Conservation (phyloP, 2,888 invertebrate genomes). For the Yponomeuta evonymella region DNA sequence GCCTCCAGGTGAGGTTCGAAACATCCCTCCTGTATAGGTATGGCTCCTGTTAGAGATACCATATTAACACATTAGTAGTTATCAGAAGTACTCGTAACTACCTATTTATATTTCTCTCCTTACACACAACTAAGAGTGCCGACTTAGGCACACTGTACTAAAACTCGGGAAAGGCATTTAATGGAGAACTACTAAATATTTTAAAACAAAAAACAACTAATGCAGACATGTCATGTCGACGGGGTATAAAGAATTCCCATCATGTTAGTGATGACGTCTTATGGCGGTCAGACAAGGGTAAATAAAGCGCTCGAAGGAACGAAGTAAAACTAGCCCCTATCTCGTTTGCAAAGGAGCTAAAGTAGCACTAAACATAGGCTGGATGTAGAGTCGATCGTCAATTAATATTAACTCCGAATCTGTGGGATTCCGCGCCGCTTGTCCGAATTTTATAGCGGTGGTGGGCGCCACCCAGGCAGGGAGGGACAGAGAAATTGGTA, state of each 20-base stretch:
- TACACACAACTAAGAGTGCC: too few species aligned
- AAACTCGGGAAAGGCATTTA: not conserved
- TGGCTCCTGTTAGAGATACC: too few species aligned
- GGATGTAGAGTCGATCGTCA: conserved; percentile 68
- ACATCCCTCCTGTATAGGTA: too few species aligned
- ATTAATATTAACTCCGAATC: conserved; percentile 75
- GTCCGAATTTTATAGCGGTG: conserved; percentile 75
- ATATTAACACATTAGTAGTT: too few species aligned
- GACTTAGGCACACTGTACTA: too few species aligned
- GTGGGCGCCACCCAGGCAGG: conserved; percentile 58
- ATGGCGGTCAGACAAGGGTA: not conserved
- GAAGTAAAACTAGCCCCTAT: not conserved
- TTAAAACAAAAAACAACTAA: not conserved
- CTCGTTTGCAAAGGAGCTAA: not conserved
- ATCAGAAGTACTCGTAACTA: too few species aligned
- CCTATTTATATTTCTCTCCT: too few species aligned
- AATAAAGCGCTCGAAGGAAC: not conserved
- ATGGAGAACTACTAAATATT: not conserved
- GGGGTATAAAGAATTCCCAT: not conserved
- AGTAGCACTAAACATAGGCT: conserved; percentile 31
- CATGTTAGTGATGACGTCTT: conserved; percentile 1
- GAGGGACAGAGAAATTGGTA: conserved; percentile 26
- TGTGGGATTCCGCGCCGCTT: conserved; percentile 74
- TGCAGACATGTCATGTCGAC: not conserved
- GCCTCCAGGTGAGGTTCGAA: too few species aligned